phyloP scores from a whole-genome alignment of 2,797 vertebrate species.

The Pseudotriccus pelzelni region DNA sequence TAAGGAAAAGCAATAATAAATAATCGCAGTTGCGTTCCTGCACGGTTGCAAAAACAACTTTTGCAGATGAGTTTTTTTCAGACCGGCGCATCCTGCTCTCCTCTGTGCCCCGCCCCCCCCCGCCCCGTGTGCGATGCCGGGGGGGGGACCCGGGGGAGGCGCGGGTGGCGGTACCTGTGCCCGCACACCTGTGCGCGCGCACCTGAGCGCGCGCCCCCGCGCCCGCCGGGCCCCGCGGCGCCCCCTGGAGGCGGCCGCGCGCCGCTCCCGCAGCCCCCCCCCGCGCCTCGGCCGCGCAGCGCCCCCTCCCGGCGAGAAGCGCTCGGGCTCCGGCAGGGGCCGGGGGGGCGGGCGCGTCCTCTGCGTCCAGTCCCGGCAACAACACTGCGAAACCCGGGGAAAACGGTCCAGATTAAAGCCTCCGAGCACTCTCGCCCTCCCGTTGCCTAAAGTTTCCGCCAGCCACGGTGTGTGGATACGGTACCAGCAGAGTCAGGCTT shows the following conservation, averaged over 20 bases:
- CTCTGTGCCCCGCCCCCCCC: too few species aligned
- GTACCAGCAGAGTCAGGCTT: rapidly evolving
- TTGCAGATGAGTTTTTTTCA: rapidly evolving
- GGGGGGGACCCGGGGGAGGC: neutral
- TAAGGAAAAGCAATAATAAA: slow-evolving; percentile 18
- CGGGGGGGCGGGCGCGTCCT: rapidly evolving
- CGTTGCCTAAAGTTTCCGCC: rapidly evolving
- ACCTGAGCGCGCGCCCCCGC: neutral
- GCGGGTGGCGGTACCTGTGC: neutral
- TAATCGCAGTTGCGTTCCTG: neutral
- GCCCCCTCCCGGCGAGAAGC: neutral
- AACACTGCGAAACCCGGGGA: rapidly evolving
- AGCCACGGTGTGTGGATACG: rapidly evolving
- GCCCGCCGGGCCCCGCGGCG: neutral
- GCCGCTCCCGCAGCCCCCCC: neutral
- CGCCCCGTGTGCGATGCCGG: rapidly evolving
- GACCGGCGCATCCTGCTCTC: neutral
- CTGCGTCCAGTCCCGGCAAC: rapidly evolving
- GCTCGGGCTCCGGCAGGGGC: neutral
- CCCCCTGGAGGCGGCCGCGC: neutral
- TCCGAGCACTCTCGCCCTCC: rapidly evolving
- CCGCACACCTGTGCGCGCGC: neutral
- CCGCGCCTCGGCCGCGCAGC: neutral
- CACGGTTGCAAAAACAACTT: neutral
- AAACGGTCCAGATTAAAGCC: rapidly evolving